Conservation (phyloP, 2,888 invertebrate species). For the Tanytarsus gracilentus region DNA sequence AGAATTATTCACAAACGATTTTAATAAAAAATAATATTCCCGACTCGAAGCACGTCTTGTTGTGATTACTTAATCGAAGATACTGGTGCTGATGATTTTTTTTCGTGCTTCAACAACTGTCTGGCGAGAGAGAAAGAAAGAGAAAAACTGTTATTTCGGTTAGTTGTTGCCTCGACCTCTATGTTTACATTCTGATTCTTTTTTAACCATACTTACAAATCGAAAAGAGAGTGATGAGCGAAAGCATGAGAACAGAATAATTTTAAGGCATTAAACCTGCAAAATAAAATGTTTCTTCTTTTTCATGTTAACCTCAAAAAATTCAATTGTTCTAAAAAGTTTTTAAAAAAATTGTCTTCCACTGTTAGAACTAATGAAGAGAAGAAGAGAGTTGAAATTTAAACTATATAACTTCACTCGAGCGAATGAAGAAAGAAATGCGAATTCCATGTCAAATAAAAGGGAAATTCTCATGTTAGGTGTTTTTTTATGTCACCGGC, state of each 20-base stretch:
- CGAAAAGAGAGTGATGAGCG: neutral
- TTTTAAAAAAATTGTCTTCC: too few species aligned
- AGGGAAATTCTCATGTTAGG: neutral
- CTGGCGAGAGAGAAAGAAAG: neutral
- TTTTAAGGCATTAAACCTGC: too few species aligned
- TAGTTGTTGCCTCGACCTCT: conserved; percentile 4
- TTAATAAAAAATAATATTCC: neutral
- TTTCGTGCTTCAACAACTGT: neutral
- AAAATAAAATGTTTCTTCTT: too few species aligned
- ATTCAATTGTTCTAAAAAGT: too few species aligned
- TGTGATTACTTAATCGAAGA: conserved; percentile 16
- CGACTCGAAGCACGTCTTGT: conserved; percentile 7
- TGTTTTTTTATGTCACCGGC: neutral
- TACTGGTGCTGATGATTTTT: conserved; percentile 15
- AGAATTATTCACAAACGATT: neutral
- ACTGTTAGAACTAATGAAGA: neutral
- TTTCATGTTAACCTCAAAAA: too few species aligned
- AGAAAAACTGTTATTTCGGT: conserved; percentile 19
- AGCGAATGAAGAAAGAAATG: neutral
- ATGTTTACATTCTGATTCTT: conserved; percentile 15
- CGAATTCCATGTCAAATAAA: conserved; percentile 16
- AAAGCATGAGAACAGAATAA: neutral
- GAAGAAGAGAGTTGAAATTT: neutral
- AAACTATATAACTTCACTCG: neutral
- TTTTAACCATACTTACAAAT: neutral